Percentiles rank a stretch among this genome's conserved stretches.
These are phyloP conservation scores for Sylvia borin DNA, from an alignment of 2,797 vertebrate genomes.

Conservation along the genomic window DNA sequence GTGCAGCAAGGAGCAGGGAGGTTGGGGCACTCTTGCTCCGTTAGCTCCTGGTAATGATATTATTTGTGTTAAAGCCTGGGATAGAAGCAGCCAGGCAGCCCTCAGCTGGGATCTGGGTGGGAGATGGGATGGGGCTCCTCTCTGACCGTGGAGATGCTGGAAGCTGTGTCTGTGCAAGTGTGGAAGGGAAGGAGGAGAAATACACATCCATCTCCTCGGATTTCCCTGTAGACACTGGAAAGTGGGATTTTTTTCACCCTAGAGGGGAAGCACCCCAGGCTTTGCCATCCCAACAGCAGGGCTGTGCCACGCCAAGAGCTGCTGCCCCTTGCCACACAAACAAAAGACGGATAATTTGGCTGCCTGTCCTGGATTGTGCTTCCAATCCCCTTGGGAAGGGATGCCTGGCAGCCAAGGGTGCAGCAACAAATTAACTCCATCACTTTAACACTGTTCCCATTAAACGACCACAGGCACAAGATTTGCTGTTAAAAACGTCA, in stretches of 20 bases:
- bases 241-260: neutral
- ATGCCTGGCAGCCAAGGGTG: neutral
- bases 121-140: neutral
- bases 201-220: accelerated
- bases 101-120: neutral
- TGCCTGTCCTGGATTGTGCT: neutral
- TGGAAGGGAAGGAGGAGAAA: neutral
- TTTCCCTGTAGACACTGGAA: neutral
- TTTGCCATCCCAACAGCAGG: neutral
- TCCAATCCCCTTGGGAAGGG: neutral
- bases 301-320: neutral
- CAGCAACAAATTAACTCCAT: neutral
- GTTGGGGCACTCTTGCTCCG: neutral
- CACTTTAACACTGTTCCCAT: neutral
- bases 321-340: neutral
- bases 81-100: neutral
- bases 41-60: neutral
- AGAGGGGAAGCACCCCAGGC: accelerated
- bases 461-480: neutral
- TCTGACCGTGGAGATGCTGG: neutral
- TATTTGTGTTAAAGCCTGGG: neutral
- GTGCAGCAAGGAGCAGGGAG: neutral
- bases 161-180: neutral
- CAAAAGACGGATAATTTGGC: neutral
- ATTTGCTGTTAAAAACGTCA: neutral